These are phyloP conservation scores for Acanthoscelides obtectus DNA, from an alignment of 2,888 invertebrate genomes.

Conservation along the genomic window DNA sequence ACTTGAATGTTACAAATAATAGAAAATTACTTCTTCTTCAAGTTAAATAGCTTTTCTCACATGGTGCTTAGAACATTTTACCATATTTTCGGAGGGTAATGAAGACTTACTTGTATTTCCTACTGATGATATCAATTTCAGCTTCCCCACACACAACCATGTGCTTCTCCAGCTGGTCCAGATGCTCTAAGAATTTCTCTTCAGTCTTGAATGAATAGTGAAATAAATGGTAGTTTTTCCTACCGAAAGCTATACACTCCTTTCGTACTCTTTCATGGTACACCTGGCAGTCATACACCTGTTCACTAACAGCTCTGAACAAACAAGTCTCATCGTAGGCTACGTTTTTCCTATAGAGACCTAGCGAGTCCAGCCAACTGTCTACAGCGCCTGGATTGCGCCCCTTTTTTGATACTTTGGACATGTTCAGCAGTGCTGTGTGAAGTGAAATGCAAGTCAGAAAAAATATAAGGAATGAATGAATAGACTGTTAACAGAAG, in stretches of 20 bases:
- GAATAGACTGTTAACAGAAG: not conserved
- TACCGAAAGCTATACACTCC: constrained; percentile 71
- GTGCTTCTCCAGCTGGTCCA: constrained; percentile 41
- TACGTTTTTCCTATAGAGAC: constrained; percentile 81
- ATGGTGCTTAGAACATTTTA: too few species aligned
- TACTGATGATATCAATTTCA: constrained; percentile 42
- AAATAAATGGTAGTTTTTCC: constrained; percentile 56
- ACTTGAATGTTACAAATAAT: constrained; percentile 1
- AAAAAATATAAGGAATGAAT: too few species aligned
- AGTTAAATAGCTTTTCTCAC: too few species aligned
- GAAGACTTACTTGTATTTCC: constrained; percentile 37
- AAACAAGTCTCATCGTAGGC: constrained; percentile 85
- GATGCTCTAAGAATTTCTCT: constrained; percentile 34
- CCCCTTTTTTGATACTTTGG: constrained; percentile 35
- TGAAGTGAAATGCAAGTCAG: too few species aligned
- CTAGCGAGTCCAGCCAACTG: constrained; percentile 73
- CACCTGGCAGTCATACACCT: constrained; percentile 65
- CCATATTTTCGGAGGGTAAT: not conserved
- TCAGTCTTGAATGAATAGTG: constrained; percentile 43
- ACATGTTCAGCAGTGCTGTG: not conserved
- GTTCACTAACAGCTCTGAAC: constrained; percentile 85
- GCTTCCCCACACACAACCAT: constrained; percentile 43
- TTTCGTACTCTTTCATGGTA: constrained; percentile 70
- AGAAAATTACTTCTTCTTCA: too few species aligned
- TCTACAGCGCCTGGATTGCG: constrained; percentile 52